Conservation (phyloP, 2,888 invertebrate genomes). For the Phasia obesa region DNA sequence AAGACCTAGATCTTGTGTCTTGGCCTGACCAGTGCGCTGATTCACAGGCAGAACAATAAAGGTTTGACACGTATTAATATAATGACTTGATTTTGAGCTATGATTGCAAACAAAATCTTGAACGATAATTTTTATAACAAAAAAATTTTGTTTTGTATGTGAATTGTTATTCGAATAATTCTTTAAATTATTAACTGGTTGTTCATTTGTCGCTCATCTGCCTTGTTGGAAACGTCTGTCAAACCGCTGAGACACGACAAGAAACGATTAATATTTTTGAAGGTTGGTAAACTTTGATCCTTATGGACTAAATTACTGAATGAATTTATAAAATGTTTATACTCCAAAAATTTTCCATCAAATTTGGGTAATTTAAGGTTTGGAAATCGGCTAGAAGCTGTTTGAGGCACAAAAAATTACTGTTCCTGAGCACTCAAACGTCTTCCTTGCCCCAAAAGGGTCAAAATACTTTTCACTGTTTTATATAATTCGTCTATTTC, state of each 20-base stretch:
- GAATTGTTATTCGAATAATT: slow-evolving; percentile 16
- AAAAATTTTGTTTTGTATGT: slow-evolving; percentile 12
- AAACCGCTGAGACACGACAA: slow-evolving; percentile 46
- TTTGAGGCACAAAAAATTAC: slow-evolving; percentile 1
- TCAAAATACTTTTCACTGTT: slow-evolving; percentile 23
- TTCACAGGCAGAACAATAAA: no score
- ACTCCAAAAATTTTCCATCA: slow-evolving; percentile 59
- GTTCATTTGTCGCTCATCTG: not conserved
- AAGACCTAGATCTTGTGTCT: slow-evolving; percentile 9
- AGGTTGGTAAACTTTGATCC: slow-evolving; percentile 32
- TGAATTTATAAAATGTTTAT: slow-evolving; percentile 59
- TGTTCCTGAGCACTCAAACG: slow-evolving; percentile 9
- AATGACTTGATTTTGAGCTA: no score
- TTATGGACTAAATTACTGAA: slow-evolving; percentile 57
- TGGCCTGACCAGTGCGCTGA: slow-evolving; percentile 12
- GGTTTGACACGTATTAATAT: no score
- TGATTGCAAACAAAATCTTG: not conserved
- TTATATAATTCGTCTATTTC: slow-evolving; percentile 46
- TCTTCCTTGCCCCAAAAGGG: slow-evolving; percentile 6
- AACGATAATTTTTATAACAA: not conserved
- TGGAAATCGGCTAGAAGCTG: slow-evolving; percentile 14
- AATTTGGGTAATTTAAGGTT: slow-evolving; percentile 22
- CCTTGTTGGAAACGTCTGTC: slow-evolving; percentile 45
- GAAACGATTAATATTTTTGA: slow-evolving; percentile 58
- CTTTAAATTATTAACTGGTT: not conserved